Percentiles rank a stretch among this genome's conserved stretches.
Conservation (phyloP, 2,888 invertebrate genomes). For the Pseudolycoriella hygida region DNA sequence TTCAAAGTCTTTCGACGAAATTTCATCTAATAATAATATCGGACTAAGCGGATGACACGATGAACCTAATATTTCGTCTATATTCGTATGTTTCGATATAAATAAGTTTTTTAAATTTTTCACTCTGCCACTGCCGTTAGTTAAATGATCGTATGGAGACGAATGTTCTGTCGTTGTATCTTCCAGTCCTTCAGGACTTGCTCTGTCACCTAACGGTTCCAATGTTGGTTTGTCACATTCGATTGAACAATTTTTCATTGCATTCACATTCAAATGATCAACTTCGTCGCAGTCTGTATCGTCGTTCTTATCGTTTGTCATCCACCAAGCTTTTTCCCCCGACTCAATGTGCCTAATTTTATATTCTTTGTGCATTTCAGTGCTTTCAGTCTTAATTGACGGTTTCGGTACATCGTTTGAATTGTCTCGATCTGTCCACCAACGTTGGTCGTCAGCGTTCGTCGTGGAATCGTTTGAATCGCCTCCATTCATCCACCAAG, state of each 20-base stretch:
- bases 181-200: slow-evolving; percentile 63
- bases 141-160: slow-evolving; percentile 57
- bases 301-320: slow-evolving; percentile 26
- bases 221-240: slow-evolving; percentile 3
- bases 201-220: slow-evolving; percentile 53
- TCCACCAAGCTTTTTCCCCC: slow-evolving; percentile 55
- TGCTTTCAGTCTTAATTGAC: neutral
- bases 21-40: slow-evolving; percentile 35
- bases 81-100: slow-evolving; percentile 71
- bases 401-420: slow-evolving; percentile 18
- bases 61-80: slow-evolving; percentile 72
- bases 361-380: slow-evolving; percentile 39
- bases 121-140: slow-evolving; percentile 11
- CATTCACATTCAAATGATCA: slow-evolving; percentile 9
- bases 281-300: neutral
- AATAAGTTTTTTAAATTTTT: slow-evolving; percentile 33
- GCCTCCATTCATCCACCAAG: slow-evolving; percentile 45
- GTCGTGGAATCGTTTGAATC: slow-evolving; percentile 10
- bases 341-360: slow-evolving; percentile 42
- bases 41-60: slow-evolving; percentile 41
- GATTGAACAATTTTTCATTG: slow-evolving; percentile 14
- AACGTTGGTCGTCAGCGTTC: too few species aligned
- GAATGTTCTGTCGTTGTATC: slow-evolving; percentile 28
- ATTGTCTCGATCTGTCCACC: slow-evolving; percentile 5
- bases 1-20: slow-evolving; percentile 36